Conservation (phyloP, 2,888 invertebrate genomes). For the Torymus aiolomorphi region DNA sequence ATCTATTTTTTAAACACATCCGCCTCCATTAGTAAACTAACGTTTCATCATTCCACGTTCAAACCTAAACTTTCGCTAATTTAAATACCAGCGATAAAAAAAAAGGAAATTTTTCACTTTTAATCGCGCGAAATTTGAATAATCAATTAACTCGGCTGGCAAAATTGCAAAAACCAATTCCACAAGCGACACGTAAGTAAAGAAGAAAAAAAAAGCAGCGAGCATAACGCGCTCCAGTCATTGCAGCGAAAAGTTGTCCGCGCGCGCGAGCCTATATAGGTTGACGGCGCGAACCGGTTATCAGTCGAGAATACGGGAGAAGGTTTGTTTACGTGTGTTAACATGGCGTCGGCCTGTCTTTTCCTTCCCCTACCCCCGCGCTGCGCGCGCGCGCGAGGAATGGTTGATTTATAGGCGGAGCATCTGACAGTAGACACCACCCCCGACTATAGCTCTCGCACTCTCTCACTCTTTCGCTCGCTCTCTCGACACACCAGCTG, state of each 20-base stretch:
- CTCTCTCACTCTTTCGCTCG: too few species aligned
- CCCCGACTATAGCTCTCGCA: constrained; percentile 60
- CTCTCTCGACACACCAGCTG: constrained; percentile 63
- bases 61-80: too few species aligned
- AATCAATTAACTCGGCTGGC: too few species aligned
- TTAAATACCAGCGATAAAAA: too few species aligned
- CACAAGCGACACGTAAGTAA: neutral
- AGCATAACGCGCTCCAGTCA: neutral
- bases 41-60: too few species aligned
- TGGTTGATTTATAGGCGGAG: constrained; percentile 75
- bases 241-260: constrained; percentile 26
- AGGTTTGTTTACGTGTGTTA: constrained; percentile 74
- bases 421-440: constrained; percentile 73
- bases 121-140: too few species aligned
- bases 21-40: too few species aligned
- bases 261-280: neutral
- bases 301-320: constrained; percentile 46
- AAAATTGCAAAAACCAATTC: neutral
- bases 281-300: constrained; percentile 50
- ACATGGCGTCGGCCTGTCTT: constrained; percentile 74
- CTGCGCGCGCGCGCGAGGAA: constrained; percentile 59
- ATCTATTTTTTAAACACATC: too few species aligned
- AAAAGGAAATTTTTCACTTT: too few species aligned
- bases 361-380: constrained; percentile 59
- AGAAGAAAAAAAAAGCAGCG: neutral